Evolutionary conservation across 2,888 invertebrate genomes (phyloP), one percentile per base, ranked within the genome.

Genomic region (Nomada fucata): DNA sequence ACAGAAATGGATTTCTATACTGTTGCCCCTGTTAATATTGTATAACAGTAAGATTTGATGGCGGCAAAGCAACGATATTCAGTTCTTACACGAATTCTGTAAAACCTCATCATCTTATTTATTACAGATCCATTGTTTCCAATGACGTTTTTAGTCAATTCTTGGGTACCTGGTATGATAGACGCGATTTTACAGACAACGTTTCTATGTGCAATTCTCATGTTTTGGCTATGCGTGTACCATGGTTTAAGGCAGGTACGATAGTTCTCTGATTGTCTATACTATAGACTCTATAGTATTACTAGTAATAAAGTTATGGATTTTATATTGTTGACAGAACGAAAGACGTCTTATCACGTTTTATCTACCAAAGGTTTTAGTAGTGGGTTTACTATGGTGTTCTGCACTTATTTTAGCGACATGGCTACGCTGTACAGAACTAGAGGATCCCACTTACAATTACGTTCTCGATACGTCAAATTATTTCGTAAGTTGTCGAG

Each of bases 201-300:
- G 1, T 99, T 99, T 94, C 95, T 99, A 0, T 97, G 97, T 86
- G 96, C 96, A 7, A 95, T 99, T 77, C 95, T 99, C 86, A 95
- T 99, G 91, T 99, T 98, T 91, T 99, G 99, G 99, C 95, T 99
- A 20, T 98, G 98, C 87, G 96, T 98, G 86, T 99, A 99, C 94
- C 99, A 99, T 92, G 99, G 99, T 2, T 95, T 99, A 52, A 95
- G 99, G 92, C 98, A 98, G 96, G 98, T 97, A 94, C 23, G 50
- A 42, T 52, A 11, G 42, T 55, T 3, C 55, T 74, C 18, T 55
- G 36, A 42, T 55, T 47, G 9, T 36, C 7, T 36, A 36, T 36
- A 36, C 36, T 36, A 23, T 59, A 7, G 0, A 47, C n/a, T 52
- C 15, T 36, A 59, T 7, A 13, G 23, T 26, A 20, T 10, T 74